Conservation (phyloP, 2,797 vertebrate genomes). For the Typhlichthys subterraneus region DNA sequence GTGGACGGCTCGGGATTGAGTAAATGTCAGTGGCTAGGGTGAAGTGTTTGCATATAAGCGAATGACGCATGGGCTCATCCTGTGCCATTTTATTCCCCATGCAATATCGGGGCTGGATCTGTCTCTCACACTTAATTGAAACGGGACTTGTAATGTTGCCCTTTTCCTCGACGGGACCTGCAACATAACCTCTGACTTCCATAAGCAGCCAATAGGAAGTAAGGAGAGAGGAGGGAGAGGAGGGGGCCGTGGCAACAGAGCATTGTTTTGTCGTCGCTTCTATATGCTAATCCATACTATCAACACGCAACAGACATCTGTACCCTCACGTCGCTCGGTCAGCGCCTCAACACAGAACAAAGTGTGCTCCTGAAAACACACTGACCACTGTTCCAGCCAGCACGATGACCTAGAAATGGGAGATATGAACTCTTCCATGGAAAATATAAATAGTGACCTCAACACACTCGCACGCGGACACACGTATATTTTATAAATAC, state of each 20-base stretch:
- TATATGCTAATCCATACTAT: conserved; percentile 28
- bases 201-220: conserved; percentile 68
- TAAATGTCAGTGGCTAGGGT: conserved; percentile 76
- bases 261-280: conserved; percentile 64
- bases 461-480: conserved; percentile 3
- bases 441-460: conserved; percentile 19
- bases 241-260: conserved; percentile 34
- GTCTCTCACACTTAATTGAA: conserved; percentile 83
- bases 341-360: conserved; percentile 56
- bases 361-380: conserved; percentile 62
- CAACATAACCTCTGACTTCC: conserved; percentile 82
- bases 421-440: conserved; percentile 46
- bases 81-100: conserved; percentile 77
- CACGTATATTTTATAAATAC: not conserved
- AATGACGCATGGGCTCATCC: conserved; percentile 80
- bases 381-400: conserved; percentile 58
- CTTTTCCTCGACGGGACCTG: conserved; percentile 74
- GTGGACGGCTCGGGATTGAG: conserved; percentile 70
- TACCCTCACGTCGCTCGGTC: conserved; percentile 34
- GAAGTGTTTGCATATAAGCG: conserved; percentile 82
- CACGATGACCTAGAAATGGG: conserved; percentile 53
- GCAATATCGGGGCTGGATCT: conserved; percentile 74
- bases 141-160: conserved; percentile 78
- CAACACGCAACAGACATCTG: conserved; percentile 31
- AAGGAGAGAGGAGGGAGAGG: conserved; percentile 32